These are phyloP conservation scores for Ommatoiulus sabulosus DNA, from an alignment of 2,888 invertebrate genomes.

Conservation along the genomic window DNA sequence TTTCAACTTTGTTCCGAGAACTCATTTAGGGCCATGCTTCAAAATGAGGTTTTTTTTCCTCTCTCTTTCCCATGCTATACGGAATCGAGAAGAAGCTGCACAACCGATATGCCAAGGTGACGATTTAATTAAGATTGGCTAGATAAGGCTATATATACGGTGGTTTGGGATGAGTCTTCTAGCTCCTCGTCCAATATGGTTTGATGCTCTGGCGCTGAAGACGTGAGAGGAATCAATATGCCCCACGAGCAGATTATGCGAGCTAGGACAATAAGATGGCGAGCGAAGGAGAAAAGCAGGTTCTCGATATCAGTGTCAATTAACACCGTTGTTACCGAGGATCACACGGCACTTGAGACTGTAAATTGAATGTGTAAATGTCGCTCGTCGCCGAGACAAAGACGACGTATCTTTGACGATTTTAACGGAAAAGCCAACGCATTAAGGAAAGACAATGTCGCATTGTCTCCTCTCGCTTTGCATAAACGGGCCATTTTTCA, in stretches of 20 bases:
- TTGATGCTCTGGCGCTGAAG: constrained; percentile 14
- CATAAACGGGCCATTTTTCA: constrained; percentile 41
- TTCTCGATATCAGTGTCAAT: constrained; percentile 44
- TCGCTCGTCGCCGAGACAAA: constrained; percentile 30
- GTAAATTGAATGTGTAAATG: constrained; percentile 48
- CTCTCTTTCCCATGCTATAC: not conserved
- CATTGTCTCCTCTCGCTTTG: constrained; percentile 17
- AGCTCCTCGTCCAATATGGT: not conserved
- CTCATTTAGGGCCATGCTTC: not conserved
- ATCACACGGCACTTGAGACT: constrained; percentile 48
- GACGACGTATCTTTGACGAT: constrained; percentile 42
- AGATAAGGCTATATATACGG: constrained; percentile 22
- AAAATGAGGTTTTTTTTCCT: not conserved
- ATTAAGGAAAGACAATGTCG: constrained; percentile 44
- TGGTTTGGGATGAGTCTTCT: constrained; percentile 31
- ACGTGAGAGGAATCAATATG: constrained; percentile 45
- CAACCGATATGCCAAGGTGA: constrained; percentile 35
- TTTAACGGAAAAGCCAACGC: constrained; percentile 25
- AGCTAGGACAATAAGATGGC: constrained; percentile 30
- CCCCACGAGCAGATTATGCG: constrained; percentile 35
- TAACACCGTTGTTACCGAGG: constrained; percentile 46
- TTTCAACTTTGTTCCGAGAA: constrained; percentile 26
- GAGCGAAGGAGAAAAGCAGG: constrained; percentile 20
- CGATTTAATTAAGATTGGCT: constrained; percentile 45
- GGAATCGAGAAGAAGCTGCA: constrained; percentile 32